Evolutionary conservation across 1,140 invertebrate genomes (phyloP).

Genomic region (Macrobrachium rosenbergii): DNA sequence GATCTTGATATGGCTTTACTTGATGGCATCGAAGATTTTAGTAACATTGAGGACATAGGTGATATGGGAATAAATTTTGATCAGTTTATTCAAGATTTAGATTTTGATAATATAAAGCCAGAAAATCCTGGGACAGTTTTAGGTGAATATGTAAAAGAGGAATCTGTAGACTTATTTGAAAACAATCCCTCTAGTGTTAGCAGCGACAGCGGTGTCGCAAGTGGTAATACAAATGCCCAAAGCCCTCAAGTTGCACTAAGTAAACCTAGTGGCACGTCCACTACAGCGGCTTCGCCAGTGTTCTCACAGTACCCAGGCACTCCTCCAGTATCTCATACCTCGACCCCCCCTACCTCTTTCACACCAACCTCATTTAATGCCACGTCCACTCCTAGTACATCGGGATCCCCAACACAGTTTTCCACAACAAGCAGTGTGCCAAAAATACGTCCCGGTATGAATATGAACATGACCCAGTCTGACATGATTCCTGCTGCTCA

Average conservation of each 20-base stretch:
- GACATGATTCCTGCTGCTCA: slow-evolving; percentile 85
- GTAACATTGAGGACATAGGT: slow-evolving; percentile 58
- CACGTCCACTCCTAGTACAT: slow-evolving; percentile 55
- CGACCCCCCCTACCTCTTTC: slow-evolving; percentile 62
- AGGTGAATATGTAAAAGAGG: slow-evolving; percentile 59
- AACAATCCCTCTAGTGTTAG: slow-evolving; percentile 64
- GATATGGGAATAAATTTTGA: slow-evolving; percentile 64
- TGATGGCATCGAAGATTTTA: slow-evolving; percentile 55
- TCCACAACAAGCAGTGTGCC: slow-evolving; percentile 53
- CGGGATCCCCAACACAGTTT: slow-evolving; percentile 54
- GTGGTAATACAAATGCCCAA: slow-evolving; percentile 60
- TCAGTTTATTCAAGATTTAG: slow-evolving; percentile 60
- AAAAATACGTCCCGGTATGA: slow-evolving; percentile 49
- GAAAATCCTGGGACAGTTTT: slow-evolving; percentile 61
- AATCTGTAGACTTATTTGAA: slow-evolving; percentile 60
- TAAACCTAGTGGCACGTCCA: slow-evolving; percentile 40
- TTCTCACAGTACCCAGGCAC: slow-evolving; percentile 66
- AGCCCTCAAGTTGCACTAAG: slow-evolving; percentile 53
- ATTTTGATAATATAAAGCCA: slow-evolving; percentile 63
- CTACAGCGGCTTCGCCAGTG: slow-evolving; percentile 63
- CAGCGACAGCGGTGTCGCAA: slow-evolving; percentile 65
- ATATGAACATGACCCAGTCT: slow-evolving; percentile 63
- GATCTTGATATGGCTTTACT: slow-evolving; percentile 46
- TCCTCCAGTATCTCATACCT: slow-evolving; percentile 67
- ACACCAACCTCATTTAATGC: slow-evolving; percentile 59